A percentile compares a stretch with the other conserved stretches of the same genome.
Evolutionary conservation across 2,797 vertebrate species (phyloP).

Genomic region (Selene dorsalis): DNA sequence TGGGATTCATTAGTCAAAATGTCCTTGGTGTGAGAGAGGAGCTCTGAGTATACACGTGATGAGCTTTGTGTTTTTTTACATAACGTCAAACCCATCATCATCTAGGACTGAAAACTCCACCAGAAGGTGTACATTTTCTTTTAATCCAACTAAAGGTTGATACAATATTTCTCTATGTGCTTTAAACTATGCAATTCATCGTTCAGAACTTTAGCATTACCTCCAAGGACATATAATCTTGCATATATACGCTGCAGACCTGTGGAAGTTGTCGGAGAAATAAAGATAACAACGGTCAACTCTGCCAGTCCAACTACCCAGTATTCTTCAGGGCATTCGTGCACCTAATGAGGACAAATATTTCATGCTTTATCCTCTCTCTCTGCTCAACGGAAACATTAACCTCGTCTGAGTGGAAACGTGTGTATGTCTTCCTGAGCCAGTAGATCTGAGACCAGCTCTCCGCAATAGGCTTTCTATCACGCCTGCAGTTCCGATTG

Average conservation of each 20-base stretch:
- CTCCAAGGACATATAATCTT: conserved; percentile 59
- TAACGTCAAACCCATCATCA: conserved; percentile 63
- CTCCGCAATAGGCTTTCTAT: conserved; percentile 73
- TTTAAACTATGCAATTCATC: conserved; percentile 61
- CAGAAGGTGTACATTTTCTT: conserved; percentile 52
- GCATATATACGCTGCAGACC: conserved; percentile 37
- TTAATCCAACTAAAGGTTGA: conserved; percentile 50
- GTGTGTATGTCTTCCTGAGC: conserved; percentile 57
- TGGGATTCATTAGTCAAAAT: conserved; percentile 77
- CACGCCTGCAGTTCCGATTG: conserved; percentile 82
- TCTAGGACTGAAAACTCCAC: conserved; percentile 34
- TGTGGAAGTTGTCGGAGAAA: conserved; percentile 55
- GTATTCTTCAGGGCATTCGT: conserved; percentile 55
- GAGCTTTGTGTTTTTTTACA: conserved; percentile 45
- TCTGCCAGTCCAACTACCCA: conserved; percentile 25
- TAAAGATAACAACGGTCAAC: conserved; percentile 60
- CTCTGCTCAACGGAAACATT: conserved; percentile 61
- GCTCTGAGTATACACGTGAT: conserved; percentile 36
- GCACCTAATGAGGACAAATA: conserved; percentile 66
- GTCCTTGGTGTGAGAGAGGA: conserved; percentile 70
- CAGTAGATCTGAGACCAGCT: conserved; percentile 58
- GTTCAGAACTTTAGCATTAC: conserved; percentile 60
- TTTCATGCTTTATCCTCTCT: conserved; percentile 65
- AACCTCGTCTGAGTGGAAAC: conserved; percentile 66
- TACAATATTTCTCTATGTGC: conserved; percentile 47